Base-by-base conservation (phyloP, 2,797 vertebrate genomes). In the Peromyscus attwateri region DNA sequence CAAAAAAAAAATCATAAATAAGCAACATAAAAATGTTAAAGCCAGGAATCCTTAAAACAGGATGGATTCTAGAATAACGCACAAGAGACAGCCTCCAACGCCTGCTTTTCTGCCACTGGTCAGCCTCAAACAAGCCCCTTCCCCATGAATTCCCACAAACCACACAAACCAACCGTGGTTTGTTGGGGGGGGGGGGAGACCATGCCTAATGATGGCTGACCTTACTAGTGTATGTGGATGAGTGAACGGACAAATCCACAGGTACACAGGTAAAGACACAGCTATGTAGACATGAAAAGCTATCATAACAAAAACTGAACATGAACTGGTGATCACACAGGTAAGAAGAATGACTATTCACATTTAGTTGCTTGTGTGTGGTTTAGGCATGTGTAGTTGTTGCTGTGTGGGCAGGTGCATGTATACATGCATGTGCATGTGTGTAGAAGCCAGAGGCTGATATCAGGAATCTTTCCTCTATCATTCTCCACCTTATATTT, bases 1-100 rank as follows among this genome's bases (percentile, higher is more conserved):
- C 64, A 77, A 82, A 92, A 49, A 76, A 71, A 23, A 46, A 68
- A 68, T 73, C 12, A 25, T 82, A 75, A 83, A 91, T 83, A 91
- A 94, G 57, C 16, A 43, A 57, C 13, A 71, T 1, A 43, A 21
- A 75, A 90, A 89, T 49, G 76, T 34, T 62, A 94, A 92, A 79
- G 92, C 7, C 23, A 4, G 12, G 93, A 91, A 1, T 0, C 55
- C 80, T 76, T 87, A 66, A 62, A 87, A 55, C 2, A 57, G n/a
- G 34, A 71, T 29, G 6, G 62, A 80, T 43, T 84, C 64, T 23
- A 93, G 70, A 87, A 77, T 29, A 77, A 83, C 0, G 4, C 21
- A 57, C 5, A 6, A 25, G 43, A 79, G 14, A 23, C 8, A 79
- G 23, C 92, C 60, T 57, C 84, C 37, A 90, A 13, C 0, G 17